Evolutionary conservation across 2,888 invertebrate species (phyloP).

Genomic region (Heliconius hortense): DNA sequence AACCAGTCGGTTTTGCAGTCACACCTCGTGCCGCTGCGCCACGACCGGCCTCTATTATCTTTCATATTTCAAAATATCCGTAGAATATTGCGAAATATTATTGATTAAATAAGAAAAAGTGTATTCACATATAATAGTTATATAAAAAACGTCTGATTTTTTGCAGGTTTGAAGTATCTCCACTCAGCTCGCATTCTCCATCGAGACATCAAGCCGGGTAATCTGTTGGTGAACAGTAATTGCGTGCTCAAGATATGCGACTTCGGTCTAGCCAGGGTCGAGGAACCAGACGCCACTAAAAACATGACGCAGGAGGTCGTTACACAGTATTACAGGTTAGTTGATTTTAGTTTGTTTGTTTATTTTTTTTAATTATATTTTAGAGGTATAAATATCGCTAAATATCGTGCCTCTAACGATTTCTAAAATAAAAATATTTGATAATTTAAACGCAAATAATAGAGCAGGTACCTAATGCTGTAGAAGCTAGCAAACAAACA

Average conservation of each 20-base stretch:
- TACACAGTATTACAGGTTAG: constrained; percentile 95
- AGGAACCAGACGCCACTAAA: constrained; percentile 95
- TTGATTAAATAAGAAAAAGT: neutral
- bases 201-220: constrained; percentile 99
- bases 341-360: neutral
- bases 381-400: neutral
- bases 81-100: neutral
- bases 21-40: too few relatives aligned
- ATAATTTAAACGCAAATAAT: too few relatives aligned
- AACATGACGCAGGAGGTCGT: constrained; percentile 99
- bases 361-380: neutral
- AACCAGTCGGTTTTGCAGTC: too few relatives aligned
- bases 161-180: constrained; percentile 95
- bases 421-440: too few relatives aligned
- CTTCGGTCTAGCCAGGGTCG: constrained; percentile 98
- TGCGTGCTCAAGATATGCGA: constrained; percentile 99
- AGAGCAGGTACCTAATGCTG: too few relatives aligned
- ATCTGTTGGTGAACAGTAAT: constrained; percentile 99
- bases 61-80: too few relatives aligned
- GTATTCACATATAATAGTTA: neutral
- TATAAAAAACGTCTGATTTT: neutral
- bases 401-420: too few relatives aligned
- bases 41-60: too few relatives aligned
- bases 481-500: too few relatives aligned
- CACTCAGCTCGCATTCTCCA: constrained; percentile 99